Evolutionary conservation across 2,888 invertebrate species (phyloP).

Genomic region (Rhagonycha lutea): DNA sequence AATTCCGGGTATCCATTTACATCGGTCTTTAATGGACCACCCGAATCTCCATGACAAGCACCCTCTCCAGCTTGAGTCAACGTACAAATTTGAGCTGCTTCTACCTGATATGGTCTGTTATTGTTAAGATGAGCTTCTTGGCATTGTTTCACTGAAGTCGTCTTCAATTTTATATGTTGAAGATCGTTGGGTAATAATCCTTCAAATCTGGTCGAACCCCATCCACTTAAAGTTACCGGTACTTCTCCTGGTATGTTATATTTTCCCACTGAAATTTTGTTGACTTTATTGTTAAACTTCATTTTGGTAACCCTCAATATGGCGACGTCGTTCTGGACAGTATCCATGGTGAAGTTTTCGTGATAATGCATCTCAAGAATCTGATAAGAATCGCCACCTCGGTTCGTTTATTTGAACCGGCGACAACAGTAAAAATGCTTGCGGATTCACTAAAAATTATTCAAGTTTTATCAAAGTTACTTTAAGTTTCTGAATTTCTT

Average conservation of each 20-base stretch:
- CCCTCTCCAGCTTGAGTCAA: constrained; percentile 63
- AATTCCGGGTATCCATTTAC: background rate
- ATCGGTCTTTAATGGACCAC: constrained; percentile 24
- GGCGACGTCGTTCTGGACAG: constrained; percentile 30
- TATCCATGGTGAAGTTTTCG: constrained; percentile 52
- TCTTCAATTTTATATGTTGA: constrained; percentile 59
- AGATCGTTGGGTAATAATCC: constrained; percentile 50
- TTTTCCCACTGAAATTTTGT: constrained; percentile 14
- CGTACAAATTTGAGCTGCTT: constrained; percentile 57
- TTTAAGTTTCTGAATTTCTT: constrained; percentile 15
- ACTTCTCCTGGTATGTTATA: constrained; percentile 12
- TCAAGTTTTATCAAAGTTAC: too few species aligned
- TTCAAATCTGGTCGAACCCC: constrained; percentile 36
- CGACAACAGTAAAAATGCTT: constrained; percentile 54
- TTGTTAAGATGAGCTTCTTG: background rate
- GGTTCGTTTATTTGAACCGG: constrained; percentile 55
- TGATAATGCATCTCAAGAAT: constrained; percentile 54
- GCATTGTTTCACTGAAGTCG: constrained; percentile 58
- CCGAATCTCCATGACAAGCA: constrained; percentile 59
- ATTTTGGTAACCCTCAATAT: constrained; percentile 26
- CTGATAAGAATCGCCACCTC: constrained; percentile 54
- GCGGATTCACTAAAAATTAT: background rate
- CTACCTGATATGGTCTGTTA: too few species aligned
- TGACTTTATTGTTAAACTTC: constrained; percentile 15
- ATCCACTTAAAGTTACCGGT: constrained; percentile 14